Percentiles rank a stretch among this genome's conserved stretches.
phyloP scores from a whole-genome alignment of 1,140 invertebrate species.

The Apis florea region DNA sequence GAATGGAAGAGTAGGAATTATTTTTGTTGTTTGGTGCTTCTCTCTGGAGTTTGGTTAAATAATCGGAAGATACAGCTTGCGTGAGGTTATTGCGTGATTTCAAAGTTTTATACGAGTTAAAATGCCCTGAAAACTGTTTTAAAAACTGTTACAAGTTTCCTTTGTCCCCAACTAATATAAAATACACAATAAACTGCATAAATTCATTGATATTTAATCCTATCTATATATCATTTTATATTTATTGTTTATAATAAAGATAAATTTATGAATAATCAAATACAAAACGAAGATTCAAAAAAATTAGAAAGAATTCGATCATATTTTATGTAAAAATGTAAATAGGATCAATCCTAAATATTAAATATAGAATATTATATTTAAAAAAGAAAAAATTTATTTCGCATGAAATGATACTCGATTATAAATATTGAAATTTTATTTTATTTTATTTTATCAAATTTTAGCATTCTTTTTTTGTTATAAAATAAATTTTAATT shows the following conservation, averaged over 20 bases:
- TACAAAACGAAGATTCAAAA: too few species aligned
- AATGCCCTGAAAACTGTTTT: constrained; percentile 21
- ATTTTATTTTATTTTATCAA: too few species aligned
- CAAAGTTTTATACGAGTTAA: constrained; percentile 22
- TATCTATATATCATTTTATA: neutral
- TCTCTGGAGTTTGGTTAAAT: neutral
- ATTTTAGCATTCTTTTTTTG: too few species aligned
- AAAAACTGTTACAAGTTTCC: constrained; percentile 14
- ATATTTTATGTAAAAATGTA: too few species aligned
- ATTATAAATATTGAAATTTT: too few species aligned
- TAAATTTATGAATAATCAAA: neutral
- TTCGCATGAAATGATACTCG: too few species aligned
- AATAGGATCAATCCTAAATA: too few species aligned
- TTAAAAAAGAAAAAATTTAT: too few species aligned
- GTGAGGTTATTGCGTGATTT: constrained; percentile 26
- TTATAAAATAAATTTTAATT: too few species aligned
- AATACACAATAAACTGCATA: neutral
- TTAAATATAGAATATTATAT: too few species aligned
- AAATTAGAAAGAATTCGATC: too few species aligned
- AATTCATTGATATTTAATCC: constrained; percentile 19
- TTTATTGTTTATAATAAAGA: neutral
- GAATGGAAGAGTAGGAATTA: neutral
- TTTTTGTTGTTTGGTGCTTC: neutral
- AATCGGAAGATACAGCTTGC: constrained; percentile 13
- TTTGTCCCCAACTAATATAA: constrained; percentile 3